phyloP scores from a whole-genome alignment of 1,140 invertebrate species.

The Brachystomella parvula region DNA sequence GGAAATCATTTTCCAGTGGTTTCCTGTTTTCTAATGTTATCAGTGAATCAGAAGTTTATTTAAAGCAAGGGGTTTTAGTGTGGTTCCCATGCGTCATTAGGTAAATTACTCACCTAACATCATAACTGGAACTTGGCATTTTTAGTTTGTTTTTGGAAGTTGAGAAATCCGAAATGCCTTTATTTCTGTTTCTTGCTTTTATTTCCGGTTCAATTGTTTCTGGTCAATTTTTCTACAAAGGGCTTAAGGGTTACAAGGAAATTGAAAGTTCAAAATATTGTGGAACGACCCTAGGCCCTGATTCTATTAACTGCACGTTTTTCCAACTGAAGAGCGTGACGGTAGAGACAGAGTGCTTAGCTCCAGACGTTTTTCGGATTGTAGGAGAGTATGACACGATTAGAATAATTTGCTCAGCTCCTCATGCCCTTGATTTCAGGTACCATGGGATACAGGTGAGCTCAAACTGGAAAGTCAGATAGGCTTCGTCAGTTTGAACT shows the following conservation, averaged over 20 bases:
- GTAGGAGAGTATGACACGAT: background rate
- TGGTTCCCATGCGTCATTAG: background rate
- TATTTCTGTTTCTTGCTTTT: background rate
- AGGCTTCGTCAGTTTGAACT: background rate
- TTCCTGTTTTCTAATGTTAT: too few species aligned
- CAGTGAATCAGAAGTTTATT: too few species aligned
- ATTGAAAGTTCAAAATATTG: background rate
- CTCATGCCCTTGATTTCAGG: background rate
- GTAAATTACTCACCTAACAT: background rate
- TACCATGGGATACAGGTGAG: background rate
- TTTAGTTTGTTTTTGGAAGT: background rate
- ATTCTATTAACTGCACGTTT: background rate
- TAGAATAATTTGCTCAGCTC: background rate
- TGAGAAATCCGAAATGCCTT: background rate
- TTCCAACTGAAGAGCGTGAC: background rate
- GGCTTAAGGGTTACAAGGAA: background rate
- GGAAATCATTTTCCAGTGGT: background rate
- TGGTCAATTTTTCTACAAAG: background rate
- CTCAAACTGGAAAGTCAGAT: background rate
- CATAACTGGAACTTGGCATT: background rate
- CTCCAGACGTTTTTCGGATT: background rate
- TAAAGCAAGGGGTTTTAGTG: background rate
- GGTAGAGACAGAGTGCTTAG: background rate
- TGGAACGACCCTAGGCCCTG: too few species aligned
- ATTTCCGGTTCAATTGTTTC: background rate